Evolutionary conservation across 2,113 vertebrate species (phyloP).

Genomic region (Syrmaticus mikado): DNA sequence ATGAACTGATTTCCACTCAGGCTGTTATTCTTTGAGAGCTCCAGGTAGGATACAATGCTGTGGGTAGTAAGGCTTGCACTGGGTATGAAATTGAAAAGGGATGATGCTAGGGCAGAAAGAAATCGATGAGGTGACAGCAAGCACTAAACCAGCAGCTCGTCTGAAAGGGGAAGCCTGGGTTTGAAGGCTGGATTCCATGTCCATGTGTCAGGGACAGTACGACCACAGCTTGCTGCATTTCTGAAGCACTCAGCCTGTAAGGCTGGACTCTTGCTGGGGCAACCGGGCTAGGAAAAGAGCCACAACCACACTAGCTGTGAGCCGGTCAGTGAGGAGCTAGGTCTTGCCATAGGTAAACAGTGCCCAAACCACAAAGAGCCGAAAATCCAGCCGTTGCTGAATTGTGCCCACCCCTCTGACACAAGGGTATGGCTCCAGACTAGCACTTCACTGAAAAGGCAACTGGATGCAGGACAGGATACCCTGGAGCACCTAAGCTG

Average conservation of each 20-base stretch:
- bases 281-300: neutral
- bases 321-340: neutral
- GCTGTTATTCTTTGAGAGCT: neutral
- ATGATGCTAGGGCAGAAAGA: neutral
- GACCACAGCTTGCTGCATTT: neutral
- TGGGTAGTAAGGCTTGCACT: neutral
- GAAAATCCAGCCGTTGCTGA: neutral
- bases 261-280: neutral
- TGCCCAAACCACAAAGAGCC: neutral
- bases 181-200: neutral
- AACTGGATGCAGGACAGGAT: neutral
- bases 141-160: fast-evolving
- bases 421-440: neutral
- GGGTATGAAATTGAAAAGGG: neutral
- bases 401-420: neutral
- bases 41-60: neutral
- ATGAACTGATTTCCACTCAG: neutral
- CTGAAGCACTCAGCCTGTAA: fast-evolving
- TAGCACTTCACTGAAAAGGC: neutral
- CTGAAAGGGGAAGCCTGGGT: neutral
- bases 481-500: neutral
- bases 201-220: neutral
- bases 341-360: neutral
- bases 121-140: neutral
- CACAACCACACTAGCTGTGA: fast-evolving